phyloP scores from a whole-genome alignment of 2,113 vertebrate genomes.

The Seriola aureovittata region DNA sequence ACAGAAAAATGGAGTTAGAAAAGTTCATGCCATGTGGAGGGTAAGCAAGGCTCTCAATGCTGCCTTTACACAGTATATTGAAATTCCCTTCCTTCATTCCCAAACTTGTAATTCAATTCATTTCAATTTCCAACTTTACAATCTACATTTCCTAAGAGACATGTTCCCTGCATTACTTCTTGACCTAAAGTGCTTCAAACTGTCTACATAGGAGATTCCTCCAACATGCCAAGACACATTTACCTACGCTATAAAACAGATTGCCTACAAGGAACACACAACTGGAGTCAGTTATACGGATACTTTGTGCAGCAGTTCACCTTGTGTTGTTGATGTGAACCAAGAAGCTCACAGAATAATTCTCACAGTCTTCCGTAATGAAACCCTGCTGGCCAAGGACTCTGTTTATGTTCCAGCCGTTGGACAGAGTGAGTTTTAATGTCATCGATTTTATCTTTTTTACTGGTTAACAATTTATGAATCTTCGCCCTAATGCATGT shows the following conservation, averaged over 20 bases:
- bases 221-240: conserved; percentile 57
- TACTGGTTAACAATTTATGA: background rate
- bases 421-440: conserved; percentile 68
- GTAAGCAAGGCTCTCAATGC: conserved; percentile 39
- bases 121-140: background rate
- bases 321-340: conserved; percentile 54
- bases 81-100: background rate
- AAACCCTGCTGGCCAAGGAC: conserved; percentile 1
- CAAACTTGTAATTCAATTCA: too few species aligned
- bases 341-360: conserved; percentile 51
- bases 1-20: conserved; percentile 30
- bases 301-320: conserved; percentile 3
- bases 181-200: background rate
- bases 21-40: conserved; percentile 67
- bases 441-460: conserved; percentile 8
- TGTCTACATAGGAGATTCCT: conserved; percentile 60
- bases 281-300: background rate
- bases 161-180: background rate
- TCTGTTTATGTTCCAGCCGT: conserved; percentile 71
- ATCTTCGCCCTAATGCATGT: background rate
- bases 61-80: background rate
- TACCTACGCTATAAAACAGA: conserved; percentile 29
- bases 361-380: conserved; percentile 36
- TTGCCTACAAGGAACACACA: background rate
- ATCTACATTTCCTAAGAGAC: background rate